phyloP scores from a whole-genome alignment of 2,797 vertebrate species.

The Enteromius unitaeniatus region DNA sequence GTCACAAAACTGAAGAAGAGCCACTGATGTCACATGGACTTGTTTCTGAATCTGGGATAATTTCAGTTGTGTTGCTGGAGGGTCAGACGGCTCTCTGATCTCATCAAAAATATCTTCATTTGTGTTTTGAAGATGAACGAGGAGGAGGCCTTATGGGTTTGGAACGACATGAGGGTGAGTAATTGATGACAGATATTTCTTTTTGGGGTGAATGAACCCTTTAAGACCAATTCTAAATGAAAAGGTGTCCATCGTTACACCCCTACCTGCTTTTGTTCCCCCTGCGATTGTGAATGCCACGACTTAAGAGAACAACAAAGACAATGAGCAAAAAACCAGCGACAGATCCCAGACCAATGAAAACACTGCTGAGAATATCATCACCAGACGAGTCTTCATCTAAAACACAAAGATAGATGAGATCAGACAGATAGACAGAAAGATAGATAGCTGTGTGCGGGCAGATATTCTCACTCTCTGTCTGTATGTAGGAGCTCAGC shows the following conservation, averaged over 20 bases:
- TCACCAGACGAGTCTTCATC: not conserved
- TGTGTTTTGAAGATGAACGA: too few species aligned
- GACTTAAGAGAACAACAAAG: slow-evolving; percentile 34
- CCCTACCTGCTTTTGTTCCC: not conserved
- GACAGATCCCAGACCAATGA: slow-evolving; percentile 68
- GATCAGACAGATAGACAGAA: not conserved
- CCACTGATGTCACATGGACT: too few species aligned
- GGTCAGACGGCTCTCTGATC: too few species aligned
- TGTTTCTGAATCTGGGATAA: too few species aligned
- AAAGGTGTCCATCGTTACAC: not conserved
- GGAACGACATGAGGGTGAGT: too few species aligned
- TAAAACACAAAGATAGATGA: not conserved
- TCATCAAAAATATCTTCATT: too few species aligned
- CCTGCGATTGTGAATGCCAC: slow-evolving; percentile 47
- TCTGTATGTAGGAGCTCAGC: slow-evolving; percentile 64
- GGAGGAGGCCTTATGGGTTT: too few species aligned
- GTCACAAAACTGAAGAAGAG: too few species aligned
- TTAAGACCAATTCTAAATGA: not conserved
- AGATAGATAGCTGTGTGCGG: slow-evolving; percentile 8
- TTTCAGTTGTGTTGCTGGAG: too few species aligned
- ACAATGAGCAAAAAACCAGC: slow-evolving; percentile 69
- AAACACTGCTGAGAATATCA: not conserved
- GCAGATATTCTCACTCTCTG: slow-evolving; percentile 65
- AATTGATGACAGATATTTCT: too few species aligned
- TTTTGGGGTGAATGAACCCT: too few species aligned